phyloP scores from a whole-genome alignment of 2,797 vertebrate genomes.

The Onychomys arenicola region DNA sequence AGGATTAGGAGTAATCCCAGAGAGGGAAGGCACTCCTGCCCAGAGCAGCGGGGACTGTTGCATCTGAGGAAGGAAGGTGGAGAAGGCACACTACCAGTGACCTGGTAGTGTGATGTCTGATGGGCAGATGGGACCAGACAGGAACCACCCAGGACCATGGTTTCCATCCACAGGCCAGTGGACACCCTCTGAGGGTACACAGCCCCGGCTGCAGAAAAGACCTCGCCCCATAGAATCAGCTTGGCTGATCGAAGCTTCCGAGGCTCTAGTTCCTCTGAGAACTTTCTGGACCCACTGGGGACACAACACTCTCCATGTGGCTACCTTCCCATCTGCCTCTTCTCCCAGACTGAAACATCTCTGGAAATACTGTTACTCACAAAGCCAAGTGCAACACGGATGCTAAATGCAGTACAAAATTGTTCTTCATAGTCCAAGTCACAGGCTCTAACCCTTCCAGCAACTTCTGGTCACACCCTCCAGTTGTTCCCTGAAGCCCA shows the following conservation, averaged over 20 bases:
- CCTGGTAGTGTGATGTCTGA: not conserved
- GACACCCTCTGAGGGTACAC: not conserved
- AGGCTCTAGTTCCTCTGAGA: not conserved
- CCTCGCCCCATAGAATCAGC: not conserved
- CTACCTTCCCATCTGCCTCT: not conserved
- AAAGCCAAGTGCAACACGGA: not conserved
- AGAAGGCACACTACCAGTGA: not conserved
- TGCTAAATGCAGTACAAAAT: not conserved
- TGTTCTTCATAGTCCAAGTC: not conserved
- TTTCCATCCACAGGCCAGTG: not conserved
- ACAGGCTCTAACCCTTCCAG: too few species aligned
- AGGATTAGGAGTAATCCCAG: not conserved
- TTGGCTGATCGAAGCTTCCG: not conserved
- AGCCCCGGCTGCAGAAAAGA: not conserved
- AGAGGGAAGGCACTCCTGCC: too few species aligned
- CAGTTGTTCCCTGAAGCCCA: not conserved
- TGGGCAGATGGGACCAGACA: not conserved
- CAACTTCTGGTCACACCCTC: not conserved
- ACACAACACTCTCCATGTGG: not conserved
- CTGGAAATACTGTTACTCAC: not conserved
- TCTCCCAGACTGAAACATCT: not conserved
- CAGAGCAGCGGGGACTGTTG: too few species aligned
- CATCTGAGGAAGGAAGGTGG: not conserved
- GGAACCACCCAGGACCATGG: not conserved
- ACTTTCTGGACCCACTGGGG: not conserved